These are phyloP conservation scores for Saxidomus purpurata DNA, from an alignment of 1,140 invertebrate species.

Conservation along the genomic window DNA sequence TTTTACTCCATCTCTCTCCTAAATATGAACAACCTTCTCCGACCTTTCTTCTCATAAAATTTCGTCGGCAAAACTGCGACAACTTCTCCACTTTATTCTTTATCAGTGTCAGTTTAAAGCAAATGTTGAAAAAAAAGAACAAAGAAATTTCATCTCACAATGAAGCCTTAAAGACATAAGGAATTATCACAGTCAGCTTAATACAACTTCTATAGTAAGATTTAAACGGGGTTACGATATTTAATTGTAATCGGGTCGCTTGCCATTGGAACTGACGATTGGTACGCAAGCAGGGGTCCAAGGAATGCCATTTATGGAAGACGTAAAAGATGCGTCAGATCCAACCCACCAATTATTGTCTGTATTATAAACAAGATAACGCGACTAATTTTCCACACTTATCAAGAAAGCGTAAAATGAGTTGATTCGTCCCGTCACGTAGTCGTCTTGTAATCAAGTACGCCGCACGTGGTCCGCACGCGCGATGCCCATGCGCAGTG, in stretches of 20 bases:
- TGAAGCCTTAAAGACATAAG: neutral
- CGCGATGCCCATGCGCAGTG: slow-evolving; percentile 52
- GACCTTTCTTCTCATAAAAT: no score
- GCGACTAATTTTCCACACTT: slow-evolving; percentile 66
- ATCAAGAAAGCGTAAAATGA: slow-evolving; percentile 54
- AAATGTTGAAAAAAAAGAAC: neutral
- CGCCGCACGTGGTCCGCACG: slow-evolving; percentile 64
- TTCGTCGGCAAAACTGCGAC: no score
- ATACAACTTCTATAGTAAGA: slow-evolving; percentile 28
- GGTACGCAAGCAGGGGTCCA: slow-evolving; percentile 48
- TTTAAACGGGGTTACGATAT: slow-evolving; percentile 57
- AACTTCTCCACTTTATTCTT: no score
- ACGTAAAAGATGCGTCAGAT: slow-evolving; percentile 8
- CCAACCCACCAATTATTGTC: slow-evolving; percentile 56
- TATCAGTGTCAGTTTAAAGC: no score
- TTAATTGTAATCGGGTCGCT: slow-evolving; percentile 34
- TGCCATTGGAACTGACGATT: neutral
- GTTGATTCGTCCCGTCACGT: slow-evolving; percentile 57
- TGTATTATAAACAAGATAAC: slow-evolving; percentile 57
- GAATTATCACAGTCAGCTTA: slow-evolving; percentile 19
- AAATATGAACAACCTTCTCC: no score
- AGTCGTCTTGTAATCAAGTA: slow-evolving; percentile 62
- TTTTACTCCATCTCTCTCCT: no score
- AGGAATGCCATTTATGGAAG: slow-evolving; percentile 46
- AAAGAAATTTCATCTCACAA: neutral